phyloP scores from a whole-genome alignment of 2,888 invertebrate genomes.

The Cryptocephalus moraei region DNA sequence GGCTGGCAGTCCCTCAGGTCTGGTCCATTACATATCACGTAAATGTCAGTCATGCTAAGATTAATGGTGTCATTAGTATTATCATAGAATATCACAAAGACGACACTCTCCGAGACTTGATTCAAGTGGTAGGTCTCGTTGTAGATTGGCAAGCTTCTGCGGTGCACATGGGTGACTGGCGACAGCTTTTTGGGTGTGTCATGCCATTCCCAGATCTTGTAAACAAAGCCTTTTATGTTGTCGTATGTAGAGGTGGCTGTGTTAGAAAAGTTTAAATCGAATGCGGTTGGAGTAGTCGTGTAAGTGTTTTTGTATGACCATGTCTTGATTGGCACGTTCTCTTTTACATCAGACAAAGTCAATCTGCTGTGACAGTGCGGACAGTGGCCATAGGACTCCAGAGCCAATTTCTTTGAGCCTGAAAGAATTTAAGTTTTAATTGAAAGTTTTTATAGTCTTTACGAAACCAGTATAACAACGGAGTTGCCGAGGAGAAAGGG shows the following conservation, averaged over 20 bases:
- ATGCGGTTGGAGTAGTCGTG: slow-evolving; percentile 57
- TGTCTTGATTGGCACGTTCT: slow-evolving; percentile 33
- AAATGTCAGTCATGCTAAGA: slow-evolving; percentile 66
- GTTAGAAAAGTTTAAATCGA: slow-evolving; percentile 15
- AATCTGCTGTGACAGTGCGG: slow-evolving; percentile 58
- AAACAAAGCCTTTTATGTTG: slow-evolving; percentile 61
- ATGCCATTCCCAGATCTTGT: slow-evolving; percentile 78
- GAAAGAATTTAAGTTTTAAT: too few species aligned
- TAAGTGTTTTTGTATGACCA: slow-evolving; percentile 59
- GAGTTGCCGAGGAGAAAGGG: too few species aligned
- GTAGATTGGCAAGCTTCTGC: slow-evolving; percentile 13
- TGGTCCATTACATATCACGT: slow-evolving; percentile 55
- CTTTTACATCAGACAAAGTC: slow-evolving; percentile 44
- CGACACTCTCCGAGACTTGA: slow-evolving; percentile 49
- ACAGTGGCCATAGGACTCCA: slow-evolving; percentile 34
- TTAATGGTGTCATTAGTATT: slow-evolving; percentile 63
- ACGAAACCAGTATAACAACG: too few species aligned
- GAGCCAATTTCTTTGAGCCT: too few species aligned
- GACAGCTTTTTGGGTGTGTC: slow-evolving; percentile 20
- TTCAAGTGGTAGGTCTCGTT: slow-evolving; percentile 23
- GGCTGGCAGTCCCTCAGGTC: slow-evolving; percentile 54
- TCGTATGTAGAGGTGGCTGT: slow-evolving; percentile 32
- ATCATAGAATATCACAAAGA: slow-evolving; percentile 69
- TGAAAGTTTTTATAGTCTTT: too few species aligned
- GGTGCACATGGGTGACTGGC: slow-evolving; percentile 14